Evolutionary conservation across 2,888 invertebrate genomes (phyloP), one percentile per base, ranked within the genome.

Genomic region (Lottia gigantea): DNA sequence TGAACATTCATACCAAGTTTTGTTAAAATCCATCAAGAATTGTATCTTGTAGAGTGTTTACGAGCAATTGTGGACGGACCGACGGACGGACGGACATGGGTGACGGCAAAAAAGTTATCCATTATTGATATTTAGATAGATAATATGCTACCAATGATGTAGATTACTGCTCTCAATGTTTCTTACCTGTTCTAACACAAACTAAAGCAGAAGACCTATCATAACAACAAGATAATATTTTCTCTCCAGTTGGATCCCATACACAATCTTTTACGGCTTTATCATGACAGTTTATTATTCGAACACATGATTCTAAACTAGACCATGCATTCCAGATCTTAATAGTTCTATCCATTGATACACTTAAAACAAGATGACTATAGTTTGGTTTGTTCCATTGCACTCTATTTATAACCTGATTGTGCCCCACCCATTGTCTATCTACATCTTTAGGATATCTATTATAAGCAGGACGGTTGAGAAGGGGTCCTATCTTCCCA

Each of bases 241-340:
- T 72, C 40, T 70, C 78, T 12, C 87, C 88, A 72, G 73, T 72
- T 0, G 68, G 25, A 45, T 82, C 82, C 88, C 88, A 89, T n/a
- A 78, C 79, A 7, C 82, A 83, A 77, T 87, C 85, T 74, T 80
- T 84, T 1, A 89, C 84, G 55, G 85, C 86, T 65, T 82, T 86
- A 19, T 71, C 70, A 74, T 88, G 87, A 63, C 68, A 62, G 15
- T 47, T 66, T 15, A 85, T 64, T 8, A 75, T 74, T 55, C 79
- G 75, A 14, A 84, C 78, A 74, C 82, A 83, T 3, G 74, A 71
- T 14, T 81, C 76, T 40, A 80, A 64, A 61, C 78, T 78, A 19
- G 81, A 82, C 79, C 86, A 86, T 6, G 79, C 78, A 76, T 88
- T 87, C 87, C 87, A 88, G 15, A 89, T 73, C 73, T 84, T 86